A percentile compares a stretch with the other conserved stretches of the same genome.
Conservation (phyloP, 2,797 vertebrate species). For the Salarias fasciatus region DNA sequence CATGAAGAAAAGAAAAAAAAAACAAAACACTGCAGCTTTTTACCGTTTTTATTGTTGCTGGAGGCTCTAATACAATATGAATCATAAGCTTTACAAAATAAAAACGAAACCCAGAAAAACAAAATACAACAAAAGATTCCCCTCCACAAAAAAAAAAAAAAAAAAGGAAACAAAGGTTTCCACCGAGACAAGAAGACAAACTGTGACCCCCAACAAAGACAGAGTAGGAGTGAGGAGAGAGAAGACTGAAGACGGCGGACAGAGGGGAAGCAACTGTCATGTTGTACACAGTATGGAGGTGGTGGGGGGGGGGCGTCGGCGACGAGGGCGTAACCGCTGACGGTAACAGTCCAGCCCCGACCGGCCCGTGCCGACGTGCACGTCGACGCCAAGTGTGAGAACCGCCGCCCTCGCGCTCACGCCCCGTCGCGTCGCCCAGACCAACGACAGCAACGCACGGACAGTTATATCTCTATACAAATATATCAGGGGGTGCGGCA, state of each 20-base stretch:
- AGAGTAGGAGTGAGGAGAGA: constrained; percentile 66
- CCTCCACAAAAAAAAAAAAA: constrained; percentile 55
- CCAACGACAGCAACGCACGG: constrained; percentile 63
- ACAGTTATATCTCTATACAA: constrained; percentile 74
- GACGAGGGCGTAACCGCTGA: constrained; percentile 58
- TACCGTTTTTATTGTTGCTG: constrained; percentile 87
- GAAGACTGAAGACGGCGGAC: constrained; percentile 54
- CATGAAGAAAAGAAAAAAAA: background rate
- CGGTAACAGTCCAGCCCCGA: constrained; percentile 70
- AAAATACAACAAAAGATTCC: constrained; percentile 77
- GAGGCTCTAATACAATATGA: constrained; percentile 89
- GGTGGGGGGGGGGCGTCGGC: constrained; percentile 17
- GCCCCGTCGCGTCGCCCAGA: constrained; percentile 43
- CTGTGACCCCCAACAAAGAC: constrained; percentile 80
- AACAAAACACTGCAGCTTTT: constrained; percentile 67
- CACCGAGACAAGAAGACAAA: constrained; percentile 75
- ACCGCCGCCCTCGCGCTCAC: constrained; percentile 46
- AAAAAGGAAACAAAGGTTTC: constrained; percentile 76
- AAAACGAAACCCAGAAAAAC: constrained; percentile 72
- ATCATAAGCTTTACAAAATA: constrained; percentile 88
- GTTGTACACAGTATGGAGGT: constrained; percentile 55
- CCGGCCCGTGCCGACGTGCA: constrained; percentile 57
- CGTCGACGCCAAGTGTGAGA: constrained; percentile 51
- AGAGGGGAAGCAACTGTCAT: constrained; percentile 63
- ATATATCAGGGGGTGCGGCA: constrained; percentile 62